Conservation (phyloP, 1,140 invertebrate species). For the Ceratina australensis region DNA sequence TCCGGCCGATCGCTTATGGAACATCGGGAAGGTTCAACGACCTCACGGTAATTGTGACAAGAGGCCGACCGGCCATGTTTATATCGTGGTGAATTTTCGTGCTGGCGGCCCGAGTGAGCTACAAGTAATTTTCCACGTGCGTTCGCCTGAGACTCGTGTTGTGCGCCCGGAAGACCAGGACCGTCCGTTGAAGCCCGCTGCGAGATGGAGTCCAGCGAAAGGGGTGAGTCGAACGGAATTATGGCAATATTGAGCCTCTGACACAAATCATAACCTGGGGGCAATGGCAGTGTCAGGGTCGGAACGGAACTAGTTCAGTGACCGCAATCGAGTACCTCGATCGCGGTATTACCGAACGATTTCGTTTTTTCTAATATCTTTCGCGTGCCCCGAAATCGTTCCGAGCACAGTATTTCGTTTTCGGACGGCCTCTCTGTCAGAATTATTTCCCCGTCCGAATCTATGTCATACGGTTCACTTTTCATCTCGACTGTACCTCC, state of each 20-base stretch:
- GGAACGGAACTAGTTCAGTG: conserved; percentile 77
- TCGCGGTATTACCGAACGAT: conserved; percentile 13
- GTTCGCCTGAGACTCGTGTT: conserved; percentile 32
- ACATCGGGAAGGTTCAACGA: conserved; percentile 73
- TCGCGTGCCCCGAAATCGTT: neutral
- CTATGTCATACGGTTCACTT: conserved; percentile 70
- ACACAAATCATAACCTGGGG: conserved; percentile 72
- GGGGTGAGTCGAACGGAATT: conserved; percentile 71
- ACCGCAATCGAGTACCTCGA: conserved; percentile 69
- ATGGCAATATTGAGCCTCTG: conserved; percentile 69
- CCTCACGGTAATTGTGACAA: conserved; percentile 72
- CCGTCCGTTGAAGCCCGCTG: conserved; percentile 13
- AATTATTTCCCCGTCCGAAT: conserved; percentile 56
- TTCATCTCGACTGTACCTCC: conserved; percentile 68
- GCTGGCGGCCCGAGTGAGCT: conserved; percentile 56
- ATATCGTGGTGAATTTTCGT: conserved; percentile 72
- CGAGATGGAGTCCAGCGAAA: conserved; percentile 75
- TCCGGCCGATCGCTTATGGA: conserved; percentile 8
- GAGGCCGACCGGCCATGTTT: conserved; percentile 76
- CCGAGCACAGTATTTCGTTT: neutral
- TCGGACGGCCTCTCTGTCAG: conserved; percentile 10
- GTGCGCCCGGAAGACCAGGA: conserved; percentile 25
- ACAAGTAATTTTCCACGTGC: conserved; percentile 62
- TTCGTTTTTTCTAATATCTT: neutral
- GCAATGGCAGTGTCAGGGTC: conserved; percentile 79